A percentile compares a stretch with the other conserved stretches of the same genome.
These are phyloP conservation scores for Galerucella nymphaeae DNA, from an alignment of 2,888 invertebrate genomes.

Conservation along the genomic window DNA sequence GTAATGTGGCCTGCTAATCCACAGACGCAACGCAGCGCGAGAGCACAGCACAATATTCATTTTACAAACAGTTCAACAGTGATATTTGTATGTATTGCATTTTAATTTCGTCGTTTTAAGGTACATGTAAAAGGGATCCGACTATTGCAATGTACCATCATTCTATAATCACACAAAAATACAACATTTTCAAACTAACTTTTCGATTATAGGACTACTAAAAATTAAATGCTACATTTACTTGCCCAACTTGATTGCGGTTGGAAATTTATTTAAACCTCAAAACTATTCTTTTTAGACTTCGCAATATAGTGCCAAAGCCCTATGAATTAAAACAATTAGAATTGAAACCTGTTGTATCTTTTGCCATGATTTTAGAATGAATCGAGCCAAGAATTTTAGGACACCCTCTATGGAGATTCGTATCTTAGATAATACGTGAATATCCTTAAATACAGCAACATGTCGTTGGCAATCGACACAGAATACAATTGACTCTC, in stretches of 20 bases:
- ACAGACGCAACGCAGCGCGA: constrained; percentile 51
- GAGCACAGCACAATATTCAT: constrained; percentile 50
- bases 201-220: background rate
- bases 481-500: constrained; percentile 65
- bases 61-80: constrained; percentile 42
- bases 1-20: constrained; percentile 59
- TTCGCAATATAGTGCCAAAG: background rate
- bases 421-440: constrained; percentile 23
- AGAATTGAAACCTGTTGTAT: background rate
- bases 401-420: background rate
- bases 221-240: too few relatives aligned
- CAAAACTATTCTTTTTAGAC: background rate
- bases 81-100: constrained; percentile 44
- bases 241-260: too few relatives aligned
- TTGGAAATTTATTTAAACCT: too few relatives aligned
- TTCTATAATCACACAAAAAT: background rate
- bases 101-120: constrained; percentile 32
- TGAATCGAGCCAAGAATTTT: background rate
- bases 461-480: constrained; percentile 61
- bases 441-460: constrained; percentile 29
- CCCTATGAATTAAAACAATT: background rate
- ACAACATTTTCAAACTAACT: background rate
- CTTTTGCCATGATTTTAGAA: background rate
- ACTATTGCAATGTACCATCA: background rate
- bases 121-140: constrained; percentile 5